These are phyloP conservation scores for Platypus cylindrus DNA, from an alignment of 2,888 invertebrate genomes.

Conservation along the genomic window DNA sequence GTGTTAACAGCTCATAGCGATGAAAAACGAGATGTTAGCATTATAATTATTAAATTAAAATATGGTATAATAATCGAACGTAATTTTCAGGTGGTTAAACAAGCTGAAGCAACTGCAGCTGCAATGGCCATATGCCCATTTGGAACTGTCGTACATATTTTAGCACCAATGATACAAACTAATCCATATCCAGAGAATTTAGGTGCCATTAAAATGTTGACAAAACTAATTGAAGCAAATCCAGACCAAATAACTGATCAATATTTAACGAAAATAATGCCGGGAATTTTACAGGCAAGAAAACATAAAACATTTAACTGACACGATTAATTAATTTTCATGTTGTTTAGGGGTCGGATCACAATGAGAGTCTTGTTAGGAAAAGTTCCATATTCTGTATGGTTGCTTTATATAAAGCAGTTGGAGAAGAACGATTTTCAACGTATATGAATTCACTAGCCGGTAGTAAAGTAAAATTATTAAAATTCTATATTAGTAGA, in stretches of 20 bases:
- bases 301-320: no score
- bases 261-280: conserved; percentile 69
- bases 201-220: conserved; percentile 85
- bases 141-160: conserved; percentile 53
- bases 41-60: conserved; percentile 1
- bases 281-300: conserved; percentile 70
- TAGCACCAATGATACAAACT: conserved; percentile 75
- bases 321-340: no score
- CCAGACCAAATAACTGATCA: conserved; percentile 59
- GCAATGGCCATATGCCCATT: conserved; percentile 71
- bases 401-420: conserved; percentile 82
- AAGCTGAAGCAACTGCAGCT: conserved; percentile 62
- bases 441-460: conserved; percentile 71
- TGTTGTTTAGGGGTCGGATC: conserved; percentile 67
- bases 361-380: conserved; percentile 80
- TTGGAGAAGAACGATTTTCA: conserved; percentile 74
- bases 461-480: conserved; percentile 79
- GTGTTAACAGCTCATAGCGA: conserved; percentile 77
- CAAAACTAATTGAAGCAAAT: conserved; percentile 69
- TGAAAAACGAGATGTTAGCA: conserved; percentile 52
- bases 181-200: conserved; percentile 78
- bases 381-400: conserved; percentile 96
- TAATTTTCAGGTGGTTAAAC: conserved; percentile 52
- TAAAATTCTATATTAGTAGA: conserved; percentile 66
- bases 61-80: no score